phyloP scores from a whole-genome alignment of 2,888 invertebrate species.

The Geophilus truncorum region DNA sequence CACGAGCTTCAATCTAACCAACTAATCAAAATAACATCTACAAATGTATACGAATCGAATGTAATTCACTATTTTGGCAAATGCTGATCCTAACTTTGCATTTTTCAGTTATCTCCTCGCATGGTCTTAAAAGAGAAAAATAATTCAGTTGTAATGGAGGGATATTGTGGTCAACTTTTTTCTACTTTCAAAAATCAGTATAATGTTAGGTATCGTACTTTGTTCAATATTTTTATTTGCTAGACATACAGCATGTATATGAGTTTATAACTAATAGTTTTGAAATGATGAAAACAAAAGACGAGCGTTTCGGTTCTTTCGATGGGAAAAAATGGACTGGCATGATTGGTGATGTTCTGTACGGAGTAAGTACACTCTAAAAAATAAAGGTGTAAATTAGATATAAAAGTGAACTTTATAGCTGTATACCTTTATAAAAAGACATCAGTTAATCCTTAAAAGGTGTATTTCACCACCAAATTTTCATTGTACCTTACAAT shows the following conservation, averaged over 20 bases:
- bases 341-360: neutral
- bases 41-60: too few relatives aligned
- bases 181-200: neutral
- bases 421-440: too few relatives aligned
- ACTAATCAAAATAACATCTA: too few relatives aligned
- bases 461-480: too few relatives aligned
- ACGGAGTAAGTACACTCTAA: neutral
- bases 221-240: neutral
- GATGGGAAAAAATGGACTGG: neutral
- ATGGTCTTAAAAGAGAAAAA: neutral
- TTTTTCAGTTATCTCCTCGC: neutral
- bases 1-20: too few relatives aligned
- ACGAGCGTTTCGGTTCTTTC: neutral
- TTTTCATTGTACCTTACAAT: too few relatives aligned
- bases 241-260: too few relatives aligned
- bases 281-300: neutral
- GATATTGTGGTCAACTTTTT: neutral
- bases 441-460: too few relatives aligned
- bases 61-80: too few relatives aligned
- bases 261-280: neutral
- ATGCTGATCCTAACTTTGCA: too few relatives aligned
- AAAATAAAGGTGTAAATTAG: too few relatives aligned
- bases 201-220: neutral
- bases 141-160: neutral
- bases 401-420: too few relatives aligned